phyloP scores from a whole-genome alignment of 2,113 vertebrate genomes.

The Atractosteus spatula region DNA sequence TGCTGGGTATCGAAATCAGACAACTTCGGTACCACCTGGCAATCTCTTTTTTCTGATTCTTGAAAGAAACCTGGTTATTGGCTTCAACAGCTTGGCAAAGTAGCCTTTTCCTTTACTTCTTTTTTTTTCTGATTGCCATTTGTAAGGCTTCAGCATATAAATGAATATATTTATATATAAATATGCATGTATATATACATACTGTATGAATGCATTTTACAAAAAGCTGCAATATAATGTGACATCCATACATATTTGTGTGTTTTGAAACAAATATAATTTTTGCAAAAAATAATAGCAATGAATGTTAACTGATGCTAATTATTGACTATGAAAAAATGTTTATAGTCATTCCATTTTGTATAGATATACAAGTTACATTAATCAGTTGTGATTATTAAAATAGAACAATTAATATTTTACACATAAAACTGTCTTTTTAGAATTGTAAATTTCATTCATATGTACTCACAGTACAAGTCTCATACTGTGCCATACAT shows the following conservation, averaged over 20 bases:
- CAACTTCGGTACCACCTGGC: too few species aligned
- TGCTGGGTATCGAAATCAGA: too few species aligned
- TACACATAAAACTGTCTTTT: background rate
- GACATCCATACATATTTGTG: too few species aligned
- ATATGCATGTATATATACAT: slow-evolving; percentile 4
- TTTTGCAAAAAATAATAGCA: background rate
- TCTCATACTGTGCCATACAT: too few species aligned
- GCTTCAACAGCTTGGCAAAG: too few species aligned
- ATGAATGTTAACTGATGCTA: background rate
- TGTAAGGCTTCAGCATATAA: background rate
- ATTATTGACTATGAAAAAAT: background rate
- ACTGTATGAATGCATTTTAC: background rate
- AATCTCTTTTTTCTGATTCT: too few species aligned
- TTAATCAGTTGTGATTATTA: background rate
- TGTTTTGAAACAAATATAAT: background rate
- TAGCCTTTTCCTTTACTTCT: too few species aligned
- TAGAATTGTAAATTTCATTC: background rate
- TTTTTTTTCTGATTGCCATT: too few species aligned
- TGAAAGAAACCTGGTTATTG: too few species aligned
- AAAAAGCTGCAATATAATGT: too few species aligned
- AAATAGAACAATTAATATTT: background rate
- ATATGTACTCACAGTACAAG: too few species aligned
- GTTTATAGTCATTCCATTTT: background rate
- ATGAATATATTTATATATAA: background rate
- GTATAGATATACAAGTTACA: background rate